Evolutionary conservation across 1,140 invertebrate genomes (phyloP), one percentile per base, ranked within the genome.

Genomic region (Panulirus ornatus): DNA sequence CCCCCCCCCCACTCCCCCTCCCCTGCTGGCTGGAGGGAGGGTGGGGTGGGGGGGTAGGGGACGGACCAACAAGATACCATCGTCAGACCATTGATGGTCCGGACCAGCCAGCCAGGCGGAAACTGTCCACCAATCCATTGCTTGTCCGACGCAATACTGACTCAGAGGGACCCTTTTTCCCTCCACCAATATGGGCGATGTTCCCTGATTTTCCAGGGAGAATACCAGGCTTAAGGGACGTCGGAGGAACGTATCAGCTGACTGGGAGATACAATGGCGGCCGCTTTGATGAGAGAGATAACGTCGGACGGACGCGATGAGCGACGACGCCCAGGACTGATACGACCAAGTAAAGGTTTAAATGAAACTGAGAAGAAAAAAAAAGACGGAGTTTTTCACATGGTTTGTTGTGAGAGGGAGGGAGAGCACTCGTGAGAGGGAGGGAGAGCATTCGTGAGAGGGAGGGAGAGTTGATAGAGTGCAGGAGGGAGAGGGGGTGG

Each of bases 201-300:
- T 66, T 30, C 0, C n/a, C n/a, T 2, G n/a, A 8, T 27, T 3
- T 0, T 27, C n/a, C 5, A 30, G 22, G 27, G n/a, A 5, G 58
- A 66, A 30, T 30, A 30, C 22, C 16, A n/a, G 58, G 1, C 58
- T 27, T 66, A 8, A 30, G 58, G 3, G n/a, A 66, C 58, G 22
- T 3, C n/a, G n/a, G 58, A 11, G 58, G 30, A 30, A 11, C 5
- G 58, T 3, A 27, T 66, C n/a, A 30, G 27, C n/a, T 58, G 19
- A 8, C n/a, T 27, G 27, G 5, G 14, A 5, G 11, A 27, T 6
- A 66, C 27, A 66, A 47, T 47, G 78, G 30, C 78, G 78, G 78
- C 38, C 30, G 78, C 78, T 81, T 81, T 81, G 78, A 81, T 81
- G 78, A 36, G 30, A 81, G 8, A 81, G 47, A 81, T 81, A 81